Evolutionary conservation across 35 echinoderm and acorn worm genomes (phyloP), one percentile per base, ranked within the genome.

Genomic region (Diadema setosum): DNA sequence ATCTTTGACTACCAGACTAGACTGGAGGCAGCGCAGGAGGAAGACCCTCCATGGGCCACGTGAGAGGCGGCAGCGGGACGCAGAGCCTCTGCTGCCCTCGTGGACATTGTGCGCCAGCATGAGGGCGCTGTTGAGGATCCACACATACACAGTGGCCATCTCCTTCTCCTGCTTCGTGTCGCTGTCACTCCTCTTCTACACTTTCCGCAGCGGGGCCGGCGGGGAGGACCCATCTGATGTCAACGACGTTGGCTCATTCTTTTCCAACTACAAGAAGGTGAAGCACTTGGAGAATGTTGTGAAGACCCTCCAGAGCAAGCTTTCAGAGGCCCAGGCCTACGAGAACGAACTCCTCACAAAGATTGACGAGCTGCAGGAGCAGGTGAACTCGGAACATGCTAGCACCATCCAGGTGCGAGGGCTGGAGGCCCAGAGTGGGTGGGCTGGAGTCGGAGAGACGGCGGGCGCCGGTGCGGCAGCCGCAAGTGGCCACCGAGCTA

Each of bases 271-370:
- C 73, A 26, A 20, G 29, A 26, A 16, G 73, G 44, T 78, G 34
- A 78, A 78, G 5, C 73, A 90, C 41, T 64, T 90, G 42, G 80
- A 90, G 42, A 33, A 52, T 31, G 88, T 82, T 0, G 82, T 90
- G 9, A 17, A 40, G 5, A 69, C 64, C 5, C 42, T 90, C 25
- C 81, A 84, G 16, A 58, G 75, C 42, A 81, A 90, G 57, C 63
- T 90, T 37, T 63, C 76, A 32, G 11, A 70, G 39, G 88, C 88
- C 42, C 57, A 90, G 39, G 48, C 39, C 26, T 83, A 84, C 14
- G 88, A 90, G 44, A 45, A 58, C 39, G 80, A 59, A 45, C 58
- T 90, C 24, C 81, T 32, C 21, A 41, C 39, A 17, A 64, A 83
- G 30, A 84, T 90, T 41, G 88, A 90, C 4, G 42, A 60, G 0